Evolutionary conservation across 2,888 invertebrate species (phyloP).

Genomic region (Macrosoma leucophasiata): DNA sequence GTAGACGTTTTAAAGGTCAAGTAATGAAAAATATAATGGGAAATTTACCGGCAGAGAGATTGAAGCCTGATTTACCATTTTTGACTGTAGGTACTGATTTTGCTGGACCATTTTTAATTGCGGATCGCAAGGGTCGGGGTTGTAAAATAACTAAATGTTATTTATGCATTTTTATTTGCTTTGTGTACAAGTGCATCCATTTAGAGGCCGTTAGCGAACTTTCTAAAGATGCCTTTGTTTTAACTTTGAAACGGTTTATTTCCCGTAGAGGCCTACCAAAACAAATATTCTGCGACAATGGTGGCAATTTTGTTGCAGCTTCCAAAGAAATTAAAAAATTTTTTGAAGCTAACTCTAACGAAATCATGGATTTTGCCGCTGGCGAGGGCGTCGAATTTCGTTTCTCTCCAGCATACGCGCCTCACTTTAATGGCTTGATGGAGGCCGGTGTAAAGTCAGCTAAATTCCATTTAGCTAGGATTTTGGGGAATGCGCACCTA

Average conservation of each 20-base stretch:
- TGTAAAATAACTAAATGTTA: conserved; percentile 19
- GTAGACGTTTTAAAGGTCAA: conserved; percentile 9
- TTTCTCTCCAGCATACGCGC: conserved; percentile 10
- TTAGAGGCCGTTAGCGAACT: conserved; percentile 22
- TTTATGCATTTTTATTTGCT: conserved; percentile 19
- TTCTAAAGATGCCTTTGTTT: conserved; percentile 16
- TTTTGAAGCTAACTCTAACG: conserved; percentile 13
- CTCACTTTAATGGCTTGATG: no score
- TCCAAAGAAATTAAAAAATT: conserved; percentile 21
- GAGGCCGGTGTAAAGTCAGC: no score
- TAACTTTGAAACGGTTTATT: conserved; percentile 22
- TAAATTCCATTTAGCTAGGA: conserved; percentile 16
- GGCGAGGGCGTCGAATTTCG: conserved; percentile 12
- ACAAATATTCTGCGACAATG: conserved; percentile 23
- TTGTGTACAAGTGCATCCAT: conserved; percentile 22
- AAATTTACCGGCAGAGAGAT: conserved; percentile 8
- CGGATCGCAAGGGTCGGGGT: conserved; percentile 23
- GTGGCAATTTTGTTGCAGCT: conserved; percentile 24
- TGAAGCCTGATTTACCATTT: conserved; percentile 21
- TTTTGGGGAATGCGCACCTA: conserved; percentile 2
- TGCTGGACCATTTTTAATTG: conserved; percentile 14
- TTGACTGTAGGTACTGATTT: conserved; percentile 11
- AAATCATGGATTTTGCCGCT: conserved; percentile 15
- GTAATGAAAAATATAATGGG: conserved; percentile 13
- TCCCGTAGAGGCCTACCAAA: conserved; percentile 21